These are phyloP conservation scores for Misgurnus anguillicaudatus DNA, from an alignment of 2,113 vertebrate genomes.

Conservation along the genomic window DNA sequence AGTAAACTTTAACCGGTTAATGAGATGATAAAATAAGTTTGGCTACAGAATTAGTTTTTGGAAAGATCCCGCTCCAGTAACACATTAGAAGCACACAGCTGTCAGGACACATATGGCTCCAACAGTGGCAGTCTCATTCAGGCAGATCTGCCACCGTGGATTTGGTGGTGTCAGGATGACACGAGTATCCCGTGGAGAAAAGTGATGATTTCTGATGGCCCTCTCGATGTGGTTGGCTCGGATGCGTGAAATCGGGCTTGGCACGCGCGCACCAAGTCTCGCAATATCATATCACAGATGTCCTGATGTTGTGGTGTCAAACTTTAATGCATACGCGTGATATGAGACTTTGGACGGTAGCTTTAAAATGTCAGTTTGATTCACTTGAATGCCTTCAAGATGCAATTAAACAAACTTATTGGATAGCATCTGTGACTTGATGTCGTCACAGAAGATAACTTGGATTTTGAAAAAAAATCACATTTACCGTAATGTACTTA, in stretches of 20 bases:
- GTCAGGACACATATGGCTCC: constrained; percentile 2
- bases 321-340: neutral
- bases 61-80: neutral
- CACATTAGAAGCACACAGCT: neutral
- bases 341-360: neutral
- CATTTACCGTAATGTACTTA: too few relatives aligned
- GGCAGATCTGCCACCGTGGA: constrained; percentile 56
- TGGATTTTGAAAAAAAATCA: too few relatives aligned
- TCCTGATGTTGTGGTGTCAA: neutral
- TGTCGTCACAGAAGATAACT: neutral
- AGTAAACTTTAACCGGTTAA: neutral
- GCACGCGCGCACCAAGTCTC: constrained; percentile 6
- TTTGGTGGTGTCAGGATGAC: constrained; percentile 30
- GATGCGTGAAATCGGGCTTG: neutral
- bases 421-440: neutral
- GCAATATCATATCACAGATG: constrained; percentile 6
- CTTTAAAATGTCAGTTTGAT: constrained; percentile 3
- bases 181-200: neutral
- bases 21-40: neutral
- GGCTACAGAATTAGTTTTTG: neutral
- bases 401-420: neutral
- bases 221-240: neutral
- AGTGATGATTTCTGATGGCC: neutral
- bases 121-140: constrained; percentile 56
- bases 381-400: neutral